Conservation (phyloP, 2,113 vertebrate genomes). For the Phalacrocorax aristotelis region DNA sequence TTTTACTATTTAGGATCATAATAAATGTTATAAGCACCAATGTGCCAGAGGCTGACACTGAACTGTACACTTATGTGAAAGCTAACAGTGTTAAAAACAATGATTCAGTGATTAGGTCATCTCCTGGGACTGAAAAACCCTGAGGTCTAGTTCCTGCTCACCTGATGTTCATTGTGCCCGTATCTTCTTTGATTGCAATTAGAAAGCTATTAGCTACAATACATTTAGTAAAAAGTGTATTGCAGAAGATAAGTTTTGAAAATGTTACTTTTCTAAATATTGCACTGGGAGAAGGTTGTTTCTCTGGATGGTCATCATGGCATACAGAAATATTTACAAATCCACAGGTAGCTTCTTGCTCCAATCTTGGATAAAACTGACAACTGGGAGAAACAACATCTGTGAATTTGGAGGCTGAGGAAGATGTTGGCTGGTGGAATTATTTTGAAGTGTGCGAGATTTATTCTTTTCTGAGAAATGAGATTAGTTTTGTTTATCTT, state of each 20-base stretch:
- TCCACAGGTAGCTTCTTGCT: background rate
- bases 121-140: background rate
- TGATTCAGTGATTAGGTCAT: background rate
- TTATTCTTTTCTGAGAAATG: conserved; percentile 28
- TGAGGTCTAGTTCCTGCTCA: background rate
- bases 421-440: background rate
- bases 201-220: background rate
- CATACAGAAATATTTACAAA: background rate
- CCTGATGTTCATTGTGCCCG: background rate
- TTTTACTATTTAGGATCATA: background rate
- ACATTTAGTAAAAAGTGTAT: background rate
- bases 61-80: background rate
- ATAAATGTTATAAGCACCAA: background rate
- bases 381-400: conserved; percentile 4
- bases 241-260: background rate
- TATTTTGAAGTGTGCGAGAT: background rate
- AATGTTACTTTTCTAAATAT: background rate
- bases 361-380: conserved; percentile 11
- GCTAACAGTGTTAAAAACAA: background rate
- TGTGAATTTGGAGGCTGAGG: conserved; percentile 4
- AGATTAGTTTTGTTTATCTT: conserved; percentile 32
- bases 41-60: background rate
- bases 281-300: background rate
- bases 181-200: background rate
- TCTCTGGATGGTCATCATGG: background rate